These are phyloP conservation scores for Drosophila falleni DNA, from an alignment of 2,888 invertebrate species.

Conservation along the genomic window DNA sequence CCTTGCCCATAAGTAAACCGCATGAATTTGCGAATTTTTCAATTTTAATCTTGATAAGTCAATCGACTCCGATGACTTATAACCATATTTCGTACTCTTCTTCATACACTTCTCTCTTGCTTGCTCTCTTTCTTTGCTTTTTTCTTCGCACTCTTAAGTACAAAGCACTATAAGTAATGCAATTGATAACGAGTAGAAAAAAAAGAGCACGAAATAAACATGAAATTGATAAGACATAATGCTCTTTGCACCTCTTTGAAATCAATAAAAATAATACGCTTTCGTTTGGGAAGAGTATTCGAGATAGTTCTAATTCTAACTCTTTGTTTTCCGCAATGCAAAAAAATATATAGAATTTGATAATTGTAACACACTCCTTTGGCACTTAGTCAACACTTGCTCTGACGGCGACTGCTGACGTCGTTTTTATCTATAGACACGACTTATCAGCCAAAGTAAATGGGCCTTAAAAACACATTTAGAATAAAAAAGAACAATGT, in stretches of 20 bases:
- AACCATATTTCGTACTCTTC: constrained; percentile 1
- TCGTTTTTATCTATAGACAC: constrained; percentile 60
- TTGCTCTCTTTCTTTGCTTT: neutral
- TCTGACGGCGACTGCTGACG: constrained; percentile 27
- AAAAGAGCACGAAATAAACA: constrained; percentile 12
- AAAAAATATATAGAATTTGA: constrained; percentile 2
- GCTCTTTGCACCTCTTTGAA: constrained; percentile 26
- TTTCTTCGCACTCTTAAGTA: constrained; percentile 17
- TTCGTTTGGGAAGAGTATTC: constrained; percentile 15
- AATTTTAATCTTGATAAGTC: constrained; percentile 27
- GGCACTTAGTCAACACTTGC: constrained; percentile 8
- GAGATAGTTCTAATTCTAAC: neutral
- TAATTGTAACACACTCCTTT: constrained; percentile 13
- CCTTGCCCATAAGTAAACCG: constrained; percentile 17
- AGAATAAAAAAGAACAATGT: constrained; percentile 3
- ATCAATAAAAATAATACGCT: constrained; percentile 1
- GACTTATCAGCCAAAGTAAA: constrained; percentile 57
- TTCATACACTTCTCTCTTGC: neutral
- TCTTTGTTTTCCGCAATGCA: constrained; percentile 2
- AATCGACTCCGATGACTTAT: constrained; percentile 21
- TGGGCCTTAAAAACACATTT: constrained; percentile 31
- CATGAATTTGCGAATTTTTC: constrained; percentile 72
- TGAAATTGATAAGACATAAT: constrained; percentile 18
- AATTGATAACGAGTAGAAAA: constrained; percentile 14
- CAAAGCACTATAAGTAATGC: neutral